Conservation (phyloP, 2,888 invertebrate genomes). For the Dorcus hopei region DNA sequence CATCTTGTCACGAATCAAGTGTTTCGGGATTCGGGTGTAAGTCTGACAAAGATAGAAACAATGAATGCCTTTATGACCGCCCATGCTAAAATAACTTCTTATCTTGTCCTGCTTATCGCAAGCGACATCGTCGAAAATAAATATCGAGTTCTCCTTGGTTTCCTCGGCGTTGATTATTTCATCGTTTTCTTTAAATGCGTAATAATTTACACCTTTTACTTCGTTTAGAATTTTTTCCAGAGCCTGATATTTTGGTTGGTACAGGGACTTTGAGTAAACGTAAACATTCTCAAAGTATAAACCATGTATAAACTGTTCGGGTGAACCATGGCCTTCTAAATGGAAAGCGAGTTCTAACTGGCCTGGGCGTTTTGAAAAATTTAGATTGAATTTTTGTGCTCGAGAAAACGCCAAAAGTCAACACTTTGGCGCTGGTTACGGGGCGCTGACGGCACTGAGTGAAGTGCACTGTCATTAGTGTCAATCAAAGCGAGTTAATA, state of each 20-base stretch:
- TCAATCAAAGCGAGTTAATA: too few species aligned
- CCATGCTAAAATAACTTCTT: conserved; percentile 23
- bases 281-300: conserved; percentile 42
- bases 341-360: too few species aligned
- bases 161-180: conserved; percentile 26
- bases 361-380: too few species aligned
- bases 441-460: too few species aligned
- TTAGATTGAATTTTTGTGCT: too few species aligned
- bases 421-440: too few species aligned
- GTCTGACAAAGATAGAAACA: conserved; percentile 24
- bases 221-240: conserved; percentile 25
- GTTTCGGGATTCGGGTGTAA: conserved; percentile 37
- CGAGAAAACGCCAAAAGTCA: too few species aligned
- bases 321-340: conserved; percentile 31
- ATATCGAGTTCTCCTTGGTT: conserved; percentile 34
- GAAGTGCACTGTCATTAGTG: too few species aligned
- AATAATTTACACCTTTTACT: conserved; percentile 29
- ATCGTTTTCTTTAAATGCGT: conserved; percentile 24
- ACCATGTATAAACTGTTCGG: too few species aligned
- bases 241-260: conserved; percentile 36
- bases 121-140: conserved; percentile 44
- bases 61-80: conserved; percentile 28
- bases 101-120: conserved; percentile 31
- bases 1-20: conserved; percentile 40
- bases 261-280: conserved; percentile 36